Conservation (phyloP, 1,140 invertebrate genomes). For the Hestina assimilis region DNA sequence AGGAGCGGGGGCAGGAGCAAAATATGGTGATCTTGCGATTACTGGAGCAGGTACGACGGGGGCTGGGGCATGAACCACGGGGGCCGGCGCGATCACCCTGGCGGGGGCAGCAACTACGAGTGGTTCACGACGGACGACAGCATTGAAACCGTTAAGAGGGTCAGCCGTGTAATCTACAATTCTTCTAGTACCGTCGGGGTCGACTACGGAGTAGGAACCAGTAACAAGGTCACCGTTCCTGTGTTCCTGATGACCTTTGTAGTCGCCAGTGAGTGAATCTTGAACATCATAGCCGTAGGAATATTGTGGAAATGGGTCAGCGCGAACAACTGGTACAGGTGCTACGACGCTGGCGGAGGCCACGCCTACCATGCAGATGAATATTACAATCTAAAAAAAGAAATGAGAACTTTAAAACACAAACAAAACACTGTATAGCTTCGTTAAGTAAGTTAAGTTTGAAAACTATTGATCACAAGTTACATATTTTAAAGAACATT, state of each 20-base stretch:
- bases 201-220: slow-evolving; percentile 80
- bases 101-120: slow-evolving; percentile 53
- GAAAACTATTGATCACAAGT: background rate
- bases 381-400: slow-evolving; percentile 72
- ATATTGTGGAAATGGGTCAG: slow-evolving; percentile 80
- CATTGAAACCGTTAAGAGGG: slow-evolving; percentile 82
- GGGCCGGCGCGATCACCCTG: slow-evolving; percentile 50
- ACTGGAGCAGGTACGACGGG: slow-evolving; percentile 40
- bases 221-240: slow-evolving; percentile 81
- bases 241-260: slow-evolving; percentile 81
- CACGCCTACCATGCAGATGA: slow-evolving; percentile 60
- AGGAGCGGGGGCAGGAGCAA: slow-evolving; percentile 48
- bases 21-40: slow-evolving; percentile 36
- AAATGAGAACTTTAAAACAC: background rate
- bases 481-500: no score
- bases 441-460: background rate
- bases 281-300: slow-evolving; percentile 81
- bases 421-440: background rate
- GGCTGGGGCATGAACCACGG: slow-evolving; percentile 43
- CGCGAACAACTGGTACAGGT: slow-evolving; percentile 46
- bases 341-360: slow-evolving; percentile 53
- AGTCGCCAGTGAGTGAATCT: slow-evolving; percentile 81
- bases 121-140: slow-evolving; percentile 76
- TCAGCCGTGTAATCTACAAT: slow-evolving; percentile 80
- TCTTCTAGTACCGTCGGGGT: slow-evolving; percentile 80